phyloP scores from a whole-genome alignment of 2,888 invertebrate species.

The Catonia carolina region DNA sequence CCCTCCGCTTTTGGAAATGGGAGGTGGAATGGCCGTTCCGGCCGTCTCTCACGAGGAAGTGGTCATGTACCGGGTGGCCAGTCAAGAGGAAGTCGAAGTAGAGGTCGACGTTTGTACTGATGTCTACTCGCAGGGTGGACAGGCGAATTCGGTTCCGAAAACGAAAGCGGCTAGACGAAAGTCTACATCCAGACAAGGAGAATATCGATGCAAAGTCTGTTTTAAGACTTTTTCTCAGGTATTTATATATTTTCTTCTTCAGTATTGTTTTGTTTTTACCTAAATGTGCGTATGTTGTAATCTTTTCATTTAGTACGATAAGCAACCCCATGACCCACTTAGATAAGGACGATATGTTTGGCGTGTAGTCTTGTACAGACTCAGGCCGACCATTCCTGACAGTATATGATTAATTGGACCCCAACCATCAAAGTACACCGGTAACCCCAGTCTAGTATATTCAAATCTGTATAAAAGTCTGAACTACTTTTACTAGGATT shows the following conservation, averaged over 20 bases:
- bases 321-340: too few relatives aligned
- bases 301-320: too few relatives aligned
- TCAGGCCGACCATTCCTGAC: too few relatives aligned
- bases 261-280: neutral
- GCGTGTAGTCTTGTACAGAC: too few relatives aligned
- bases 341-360: too few relatives aligned
- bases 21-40: neutral
- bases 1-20: constrained; percentile 4
- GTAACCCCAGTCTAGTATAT: too few relatives aligned
- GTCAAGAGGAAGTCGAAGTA: constrained; percentile 27
- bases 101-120: constrained; percentile 28
- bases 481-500: too few relatives aligned
- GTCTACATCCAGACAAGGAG: constrained; percentile 20
- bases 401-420: too few relatives aligned
- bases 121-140: constrained; percentile 18
- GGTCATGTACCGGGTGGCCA: constrained; percentile 15
- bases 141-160: constrained; percentile 3
- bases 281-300: too few relatives aligned
- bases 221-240: constrained; percentile 30
- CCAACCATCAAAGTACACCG: too few relatives aligned
- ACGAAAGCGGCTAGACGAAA: constrained; percentile 2
- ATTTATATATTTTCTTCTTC: too few relatives aligned
- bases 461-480: too few relatives aligned
- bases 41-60: constrained; percentile 16
- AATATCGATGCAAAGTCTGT: constrained; percentile 27